phyloP scores from a whole-genome alignment of 1,140 invertebrate species.

The Cyphomyrmex costatus region DNA sequence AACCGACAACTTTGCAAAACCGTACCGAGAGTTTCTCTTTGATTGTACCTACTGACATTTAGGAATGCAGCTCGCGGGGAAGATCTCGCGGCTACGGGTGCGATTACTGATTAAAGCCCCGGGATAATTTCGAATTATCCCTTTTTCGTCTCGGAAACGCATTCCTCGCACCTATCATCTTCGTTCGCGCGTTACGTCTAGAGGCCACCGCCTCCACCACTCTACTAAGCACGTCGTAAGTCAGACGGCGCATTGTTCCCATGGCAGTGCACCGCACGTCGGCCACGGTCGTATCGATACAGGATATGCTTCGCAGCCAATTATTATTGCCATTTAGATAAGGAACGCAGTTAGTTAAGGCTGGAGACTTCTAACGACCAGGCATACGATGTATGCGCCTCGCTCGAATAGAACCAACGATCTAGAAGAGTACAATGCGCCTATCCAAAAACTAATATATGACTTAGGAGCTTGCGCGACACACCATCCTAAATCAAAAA shows the following conservation, averaged over 20 bases:
- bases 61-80: slow-evolving; percentile 25
- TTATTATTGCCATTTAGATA: slow-evolving; percentile 79
- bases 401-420: slow-evolving; percentile 23
- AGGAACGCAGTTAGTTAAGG: slow-evolving; percentile 74
- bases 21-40: slow-evolving; percentile 11
- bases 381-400: slow-evolving; percentile 36
- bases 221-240: slow-evolving; percentile 64
- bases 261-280: slow-evolving; percentile 62
- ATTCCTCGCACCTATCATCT: slow-evolving; percentile 74
- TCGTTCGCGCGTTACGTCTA: slow-evolving; percentile 40
- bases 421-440: slow-evolving; percentile 18
- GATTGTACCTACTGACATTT: slow-evolving; percentile 40
- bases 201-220: slow-evolving; percentile 49
- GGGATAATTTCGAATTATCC: slow-evolving; percentile 71
- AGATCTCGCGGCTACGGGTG: slow-evolving; percentile 6
- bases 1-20: not conserved
- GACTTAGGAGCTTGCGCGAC: not conserved
- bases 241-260: slow-evolving; percentile 75
- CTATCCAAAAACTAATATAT: slow-evolving; percentile 20
- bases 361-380: slow-evolving; percentile 70
- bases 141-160: slow-evolving; percentile 63
- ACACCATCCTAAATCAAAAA: not conserved
- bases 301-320: slow-evolving; percentile 74
- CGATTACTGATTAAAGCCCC: slow-evolving; percentile 67
- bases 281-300: slow-evolving; percentile 67